phyloP scores from a whole-genome alignment of 2,888 invertebrate species.

The Idaea dimidiata region DNA sequence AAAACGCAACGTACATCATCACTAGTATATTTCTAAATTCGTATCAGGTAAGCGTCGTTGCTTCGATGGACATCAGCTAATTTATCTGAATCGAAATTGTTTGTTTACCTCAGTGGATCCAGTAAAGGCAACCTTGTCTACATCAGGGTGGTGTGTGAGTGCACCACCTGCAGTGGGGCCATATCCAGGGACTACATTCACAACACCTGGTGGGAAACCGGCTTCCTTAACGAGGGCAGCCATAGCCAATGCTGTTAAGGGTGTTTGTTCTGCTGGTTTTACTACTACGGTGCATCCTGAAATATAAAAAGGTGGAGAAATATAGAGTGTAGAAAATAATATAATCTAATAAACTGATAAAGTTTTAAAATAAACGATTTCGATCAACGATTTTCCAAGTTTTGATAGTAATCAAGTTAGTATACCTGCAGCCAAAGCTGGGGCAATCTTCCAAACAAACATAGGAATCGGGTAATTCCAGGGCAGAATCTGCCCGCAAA shows the following conservation, averaged over 20 bases:
- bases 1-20: neutral
- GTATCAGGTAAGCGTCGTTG: too few species aligned
- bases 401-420: too few species aligned
- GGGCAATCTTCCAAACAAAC: conserved; percentile 96
- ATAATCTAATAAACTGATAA: neutral
- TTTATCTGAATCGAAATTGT: neutral
- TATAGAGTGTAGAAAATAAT: neutral
- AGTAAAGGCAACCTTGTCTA: conserved; percentile 93
- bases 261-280: conserved; percentile 97
- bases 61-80: too few species aligned
- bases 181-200: conserved; percentile 93
- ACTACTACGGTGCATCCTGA: conserved; percentile 89
- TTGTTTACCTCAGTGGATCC: conserved; percentile 63
- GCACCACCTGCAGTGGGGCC: conserved; percentile 89
- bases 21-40: too few species aligned
- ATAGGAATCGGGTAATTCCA: conserved; percentile 97
- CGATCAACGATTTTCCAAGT: neutral
- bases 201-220: conserved; percentile 93
- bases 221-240: conserved; percentile 93
- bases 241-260: conserved; percentile 92
- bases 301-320: neutral
- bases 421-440: conserved; percentile 84
- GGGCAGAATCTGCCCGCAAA: conserved; percentile 94
- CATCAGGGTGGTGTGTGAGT: conserved; percentile 84
- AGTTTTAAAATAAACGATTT: neutral